A percentile compares a stretch with the other conserved stretches of the same genome.
phyloP scores from a whole-genome alignment of 2,113 vertebrate genomes.

The Apaloderma vittatum region DNA sequence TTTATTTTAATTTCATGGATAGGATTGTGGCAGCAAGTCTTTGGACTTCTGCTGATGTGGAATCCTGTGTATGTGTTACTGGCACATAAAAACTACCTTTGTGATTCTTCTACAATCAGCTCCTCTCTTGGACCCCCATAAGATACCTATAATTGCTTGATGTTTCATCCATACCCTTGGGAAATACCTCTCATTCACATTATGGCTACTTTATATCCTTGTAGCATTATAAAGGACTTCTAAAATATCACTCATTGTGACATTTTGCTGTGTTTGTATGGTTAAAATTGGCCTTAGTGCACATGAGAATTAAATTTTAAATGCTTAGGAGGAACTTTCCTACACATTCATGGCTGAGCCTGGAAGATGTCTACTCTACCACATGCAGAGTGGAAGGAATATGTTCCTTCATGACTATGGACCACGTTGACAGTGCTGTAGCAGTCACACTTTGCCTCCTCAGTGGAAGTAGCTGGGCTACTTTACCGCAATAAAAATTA shows the following conservation, averaged over 20 bases:
- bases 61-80: neutral
- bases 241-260: neutral
- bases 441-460: neutral
- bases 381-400: neutral
- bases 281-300: neutral
- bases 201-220: neutral
- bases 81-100: neutral
- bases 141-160: neutral
- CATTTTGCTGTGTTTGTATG: neutral
- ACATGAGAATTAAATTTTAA: neutral
- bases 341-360: neutral
- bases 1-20: neutral
- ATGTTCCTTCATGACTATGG: neutral
- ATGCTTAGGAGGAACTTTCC: neutral
- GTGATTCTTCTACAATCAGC: neutral
- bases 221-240: neutral
- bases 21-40: neutral
- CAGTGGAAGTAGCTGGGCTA: neutral
- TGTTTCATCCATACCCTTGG: slow-evolving; percentile 9
- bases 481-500: neutral
- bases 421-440: neutral
- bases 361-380: neutral
- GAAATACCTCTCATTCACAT: neutral
- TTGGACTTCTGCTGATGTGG: neutral
- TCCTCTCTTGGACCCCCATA: neutral